Base-by-base conservation (phyloP, 92 coral and sea anemone species). In the Epizoanthus scotinus region DNA sequence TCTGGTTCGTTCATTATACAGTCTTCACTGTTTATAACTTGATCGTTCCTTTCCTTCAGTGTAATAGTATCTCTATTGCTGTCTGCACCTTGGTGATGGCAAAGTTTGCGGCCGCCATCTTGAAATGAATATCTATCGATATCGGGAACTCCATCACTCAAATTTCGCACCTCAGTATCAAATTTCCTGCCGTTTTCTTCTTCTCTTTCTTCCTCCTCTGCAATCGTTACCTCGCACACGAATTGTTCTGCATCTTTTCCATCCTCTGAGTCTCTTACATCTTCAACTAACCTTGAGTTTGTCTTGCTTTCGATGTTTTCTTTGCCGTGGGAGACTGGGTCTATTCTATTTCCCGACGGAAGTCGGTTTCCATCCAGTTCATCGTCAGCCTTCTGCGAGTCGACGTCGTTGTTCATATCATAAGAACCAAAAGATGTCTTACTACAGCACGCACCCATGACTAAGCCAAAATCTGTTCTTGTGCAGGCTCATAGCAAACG, bases 371-470 rank as follows among this genome's bases (percentile, higher is more conserved):
- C 6, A 34, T 34, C 40, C 40, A 34, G 40, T 34, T 34, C 40
- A 6, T 3, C 0, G 40, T 6, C 40, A 34, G 40, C 40, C 40
- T 47, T 15, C 12, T 47, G 15, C 52, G 52, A 2, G 52, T 10
- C 9, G 3, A 50, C 54, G n/a, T 21, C 29, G 18, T 71, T 71
- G 78, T 28, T 71, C 78, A 71, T 71, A 52, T 49, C 78, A 24
- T 25, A 54, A 71, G 44, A 71, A 15, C 3, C 20, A 5, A 3
- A 6, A 50, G 29, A 6, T 8, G 21, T 25, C n/a, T 71, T 71
- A 52, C 78, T 71, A 36, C 78, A 71, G 24, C 78, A 71, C 19
- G 78, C 24, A 18, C 63, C 78, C 78, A 71, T 71, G 42, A n/a
- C 69, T 14, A n/a, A 15, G 21, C 22, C 40, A 15, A 64, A 64